phyloP scores from a whole-genome alignment of 2,113 vertebrate genomes.

The Abramis brama region DNA sequence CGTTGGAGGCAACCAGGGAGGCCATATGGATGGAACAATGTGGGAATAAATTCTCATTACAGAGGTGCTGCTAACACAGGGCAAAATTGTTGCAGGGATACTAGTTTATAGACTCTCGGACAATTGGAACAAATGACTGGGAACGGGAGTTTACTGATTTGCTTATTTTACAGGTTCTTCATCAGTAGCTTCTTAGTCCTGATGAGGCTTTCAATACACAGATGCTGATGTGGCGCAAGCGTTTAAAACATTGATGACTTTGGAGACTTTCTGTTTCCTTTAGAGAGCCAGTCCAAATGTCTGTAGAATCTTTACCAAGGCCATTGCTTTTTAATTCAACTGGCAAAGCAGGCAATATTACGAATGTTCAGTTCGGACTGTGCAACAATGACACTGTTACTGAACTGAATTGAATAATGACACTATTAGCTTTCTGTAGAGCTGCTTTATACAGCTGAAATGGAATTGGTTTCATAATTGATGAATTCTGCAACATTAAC shows the following conservation, averaged over 20 bases:
- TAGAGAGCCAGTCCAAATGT: neutral
- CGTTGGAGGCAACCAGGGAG: constrained; percentile 55
- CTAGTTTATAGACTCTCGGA: constrained; percentile 64
- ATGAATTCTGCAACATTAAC: neutral
- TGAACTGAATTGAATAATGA: neutral
- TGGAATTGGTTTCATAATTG: neutral
- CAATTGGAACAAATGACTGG: constrained; percentile 72
- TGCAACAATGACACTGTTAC: neutral
- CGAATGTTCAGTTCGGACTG: neutral
- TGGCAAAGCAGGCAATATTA: neutral
- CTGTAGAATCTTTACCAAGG: neutral
- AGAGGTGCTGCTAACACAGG: constrained; percentile 58
- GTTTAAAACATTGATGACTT: constrained; percentile 10
- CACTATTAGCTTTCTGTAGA: neutral
- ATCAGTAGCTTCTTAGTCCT: neutral
- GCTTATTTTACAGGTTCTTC: constrained; percentile 41
- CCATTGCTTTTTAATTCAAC: neutral
- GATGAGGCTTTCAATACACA: constrained; percentile 11
- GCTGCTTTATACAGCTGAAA: neutral
- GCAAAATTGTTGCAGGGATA: constrained; percentile 64
- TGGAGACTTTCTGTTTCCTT: no score
- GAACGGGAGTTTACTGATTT: constrained; percentile 45
- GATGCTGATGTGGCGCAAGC: constrained; percentile 20
- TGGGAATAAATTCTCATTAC: constrained; percentile 74
- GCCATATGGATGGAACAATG: constrained; percentile 56